Evolutionary conservation across 2,888 invertebrate species (phyloP).

Genomic region (Seira musarum): DNA sequence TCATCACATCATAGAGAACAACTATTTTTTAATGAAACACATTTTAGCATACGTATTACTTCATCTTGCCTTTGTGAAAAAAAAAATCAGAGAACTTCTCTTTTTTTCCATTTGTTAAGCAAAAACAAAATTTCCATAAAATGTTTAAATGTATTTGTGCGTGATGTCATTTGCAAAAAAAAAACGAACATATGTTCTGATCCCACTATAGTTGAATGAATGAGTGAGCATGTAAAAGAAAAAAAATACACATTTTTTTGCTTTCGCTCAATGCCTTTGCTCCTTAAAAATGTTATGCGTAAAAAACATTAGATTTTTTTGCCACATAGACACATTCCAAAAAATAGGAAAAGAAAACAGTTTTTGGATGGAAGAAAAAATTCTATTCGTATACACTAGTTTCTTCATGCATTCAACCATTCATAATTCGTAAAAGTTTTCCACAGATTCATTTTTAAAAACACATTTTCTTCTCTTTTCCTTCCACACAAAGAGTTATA

Average conservation of each 20-base stretch:
- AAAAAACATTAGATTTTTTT: slow-evolving; percentile 10
- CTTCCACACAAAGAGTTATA: not conserved
- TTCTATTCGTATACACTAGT: not conserved
- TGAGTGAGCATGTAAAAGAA: slow-evolving; percentile 30
- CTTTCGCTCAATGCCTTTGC: not conserved
- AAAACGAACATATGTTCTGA: slow-evolving; percentile 37
- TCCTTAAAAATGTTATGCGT: slow-evolving; percentile 10
- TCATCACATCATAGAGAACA: too few species aligned
- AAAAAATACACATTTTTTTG: not conserved
- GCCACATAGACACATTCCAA: slow-evolving; percentile 19
- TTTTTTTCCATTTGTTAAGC: slow-evolving; percentile 12
- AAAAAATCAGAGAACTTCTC: not conserved
- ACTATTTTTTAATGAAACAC: too few species aligned
- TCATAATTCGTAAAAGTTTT: slow-evolving; percentile 40
- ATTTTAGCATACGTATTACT: slow-evolving; percentile 14
- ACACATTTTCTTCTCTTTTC: not conserved
- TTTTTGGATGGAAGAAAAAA: not conserved
- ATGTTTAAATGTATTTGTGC: slow-evolving; percentile 37
- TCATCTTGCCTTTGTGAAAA: not conserved
- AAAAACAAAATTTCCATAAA: slow-evolving; percentile 35
- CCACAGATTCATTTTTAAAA: slow-evolving; percentile 40
- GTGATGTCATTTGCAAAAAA: slow-evolving; percentile 30
- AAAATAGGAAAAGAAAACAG: not conserved
- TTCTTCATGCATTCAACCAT: slow-evolving; percentile 35
- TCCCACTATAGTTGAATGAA: slow-evolving; percentile 27